phyloP scores from a whole-genome alignment of 2,113 vertebrate genomes.

The Enhydra lutris region DNA sequence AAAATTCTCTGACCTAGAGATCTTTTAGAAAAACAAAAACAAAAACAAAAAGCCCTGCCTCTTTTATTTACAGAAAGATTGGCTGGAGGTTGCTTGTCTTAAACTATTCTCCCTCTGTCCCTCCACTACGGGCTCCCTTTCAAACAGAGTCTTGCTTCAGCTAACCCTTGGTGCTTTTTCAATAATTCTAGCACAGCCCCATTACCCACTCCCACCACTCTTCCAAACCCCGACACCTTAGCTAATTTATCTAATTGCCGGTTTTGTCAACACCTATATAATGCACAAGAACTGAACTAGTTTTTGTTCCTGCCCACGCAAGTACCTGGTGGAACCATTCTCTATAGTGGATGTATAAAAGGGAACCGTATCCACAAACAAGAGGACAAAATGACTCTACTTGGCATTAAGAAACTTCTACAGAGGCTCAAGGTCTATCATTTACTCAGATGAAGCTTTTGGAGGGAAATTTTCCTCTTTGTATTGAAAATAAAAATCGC shows the following conservation, averaged over 20 bases:
- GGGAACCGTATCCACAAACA: neutral
- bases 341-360: neutral
- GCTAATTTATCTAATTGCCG: neutral
- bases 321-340: neutral
- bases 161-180: neutral
- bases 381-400: neutral
- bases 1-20: neutral
- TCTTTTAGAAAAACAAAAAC: too few relatives aligned
- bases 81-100: neutral
- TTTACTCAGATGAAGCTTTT: neutral
- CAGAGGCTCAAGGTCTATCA: neutral
- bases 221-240: neutral
- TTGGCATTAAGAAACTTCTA: neutral
- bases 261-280: neutral
- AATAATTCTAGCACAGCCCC: neutral
- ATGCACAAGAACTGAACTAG: neutral
- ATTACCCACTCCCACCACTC: neutral
- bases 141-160: neutral
- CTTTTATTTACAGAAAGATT: neutral
- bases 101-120: neutral
- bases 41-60: too few relatives aligned
- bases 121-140: neutral
- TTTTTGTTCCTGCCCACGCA: neutral
- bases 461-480: neutral
- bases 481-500: neutral